Evolutionary conservation across 2,797 vertebrate genomes (phyloP).

Genomic region (Helicolenus hilgendorfi): DNA sequence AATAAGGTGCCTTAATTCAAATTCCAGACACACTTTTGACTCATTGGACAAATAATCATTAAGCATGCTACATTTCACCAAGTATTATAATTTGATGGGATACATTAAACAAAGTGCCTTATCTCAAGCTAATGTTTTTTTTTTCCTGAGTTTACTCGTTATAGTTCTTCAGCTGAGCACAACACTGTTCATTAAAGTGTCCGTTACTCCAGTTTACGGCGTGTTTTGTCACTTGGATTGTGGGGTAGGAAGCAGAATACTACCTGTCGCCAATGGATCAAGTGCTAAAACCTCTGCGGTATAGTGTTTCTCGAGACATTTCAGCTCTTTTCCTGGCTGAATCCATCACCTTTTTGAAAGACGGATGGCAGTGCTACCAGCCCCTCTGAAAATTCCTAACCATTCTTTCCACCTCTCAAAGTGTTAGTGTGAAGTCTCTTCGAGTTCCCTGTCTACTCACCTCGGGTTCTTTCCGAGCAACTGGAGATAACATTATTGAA

Average conservation of each 20-base stretch:
- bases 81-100: slow-evolving; percentile 27
- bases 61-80: slow-evolving; percentile 29
- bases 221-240: slow-evolving; percentile 11
- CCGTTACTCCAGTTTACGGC: slow-evolving; percentile 17
- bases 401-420: slow-evolving; percentile 35
- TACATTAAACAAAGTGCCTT: slow-evolving; percentile 21
- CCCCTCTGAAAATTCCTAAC: slow-evolving; percentile 42
- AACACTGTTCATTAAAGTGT: slow-evolving; percentile 14
- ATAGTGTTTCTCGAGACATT: slow-evolving; percentile 1
- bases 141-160: not conserved
- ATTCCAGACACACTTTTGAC: not conserved
- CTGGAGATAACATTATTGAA: slow-evolving; percentile 66
- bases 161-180: slow-evolving; percentile 11
- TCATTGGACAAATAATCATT: slow-evolving; percentile 19
- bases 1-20: slow-evolving; percentile 4
- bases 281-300: not conserved
- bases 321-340: slow-evolving; percentile 29
- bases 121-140: not conserved
- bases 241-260: not conserved
- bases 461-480: slow-evolving; percentile 43
- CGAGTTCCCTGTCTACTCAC: slow-evolving; percentile 42
- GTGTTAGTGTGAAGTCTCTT: slow-evolving; percentile 39
- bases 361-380: slow-evolving; percentile 8
- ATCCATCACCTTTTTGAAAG: slow-evolving; percentile 40
- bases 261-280: not conserved